Base-by-base conservation (phyloP, 2,888 invertebrate genomes). In the Zaprionus bogoriensis region DNA sequence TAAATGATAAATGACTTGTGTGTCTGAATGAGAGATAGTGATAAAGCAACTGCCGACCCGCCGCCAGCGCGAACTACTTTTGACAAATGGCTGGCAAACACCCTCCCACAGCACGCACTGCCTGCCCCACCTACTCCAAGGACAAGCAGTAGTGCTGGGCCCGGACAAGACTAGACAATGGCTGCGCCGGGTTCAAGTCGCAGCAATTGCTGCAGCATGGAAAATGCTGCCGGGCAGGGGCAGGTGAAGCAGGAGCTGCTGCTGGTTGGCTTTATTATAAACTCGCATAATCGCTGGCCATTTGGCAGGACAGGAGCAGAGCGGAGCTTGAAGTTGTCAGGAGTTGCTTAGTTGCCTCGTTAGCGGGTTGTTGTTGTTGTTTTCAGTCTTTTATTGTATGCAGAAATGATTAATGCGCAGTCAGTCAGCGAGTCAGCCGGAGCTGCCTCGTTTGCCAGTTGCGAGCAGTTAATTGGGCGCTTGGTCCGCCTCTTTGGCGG, bases 1-100 rank as follows among this genome's bases (percentile, higher is more conserved):
- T 84, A 79, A 84, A 83, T 83, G 82, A 83, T 83, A 83, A 83
- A 83, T 84, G 85, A 84, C 73, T 78, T 74, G 82, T 71, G 63
- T 69, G 67, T 63, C 66, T 67, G 78, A 83, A 67, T 70, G 76
- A 67, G 68, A 82, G 85, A 84, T 83, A 81, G 82, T 79, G 85
- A 77, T 77, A 77, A 80, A 74, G 77, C 68, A 78, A 75, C 68
- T 77, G 74, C 64, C 68, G 59, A 65, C 66, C 73, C 74, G 53
- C 61, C 42, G 51, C n/a, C n/a, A n/a, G n/a, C n/a, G 59, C 58
- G 59, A 70, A 82, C 77, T 79, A 77, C 83, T 77, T 72, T 83
- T 81, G 81, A 81, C 81, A 81, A 81, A 81, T 81, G 83, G 79
- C 68, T 67, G 63, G 36, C 44, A 50, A 12, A 2, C 27, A n/a